Base-by-base conservation (phyloP, 1,140 invertebrate genomes). In the Cherax destructor region DNA sequence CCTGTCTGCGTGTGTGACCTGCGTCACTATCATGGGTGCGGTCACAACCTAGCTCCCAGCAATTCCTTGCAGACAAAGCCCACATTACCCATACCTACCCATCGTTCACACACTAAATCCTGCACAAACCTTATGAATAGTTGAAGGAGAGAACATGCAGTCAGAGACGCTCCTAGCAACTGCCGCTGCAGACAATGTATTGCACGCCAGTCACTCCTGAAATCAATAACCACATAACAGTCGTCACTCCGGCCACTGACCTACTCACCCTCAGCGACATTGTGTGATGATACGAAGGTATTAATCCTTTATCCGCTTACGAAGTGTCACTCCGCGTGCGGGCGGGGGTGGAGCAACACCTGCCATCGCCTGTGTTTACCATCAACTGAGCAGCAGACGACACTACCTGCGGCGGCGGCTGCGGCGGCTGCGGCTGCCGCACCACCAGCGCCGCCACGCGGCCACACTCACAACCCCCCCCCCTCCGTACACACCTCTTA, bases 261-360 rank as follows among this genome's bases (percentile, higher is more conserved):
- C n/a, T 16, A 91, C 89, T 85, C 74, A 91, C 89, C 89, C 89
- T 91, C 11, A 91, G 76, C 30, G 89, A 91, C 89, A 91, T 91
- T 79, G 83, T 80, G 89, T 85, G 83, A 52, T 77, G 72, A 85
- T 59, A 24, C 41, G 41, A 49, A 18, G 18, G 77, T 86, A 86
- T 78, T 91, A 91, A 91, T 91, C 89, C 89, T 78, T 91, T 69
- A 80, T 91, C 74, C 83, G 50, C 52, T 59, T 79, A 61, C n/a
- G 69, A 79, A 86, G 89, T 86, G 89, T 80, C 83, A 86, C 76
- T 65, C 83, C 74, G 65, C 89, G 83, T 80, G 83, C 72, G 83
- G 78, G 74, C 83, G 69, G 24, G 21, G 9, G 5, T 13, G 30
- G 74, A 86, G 74, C 52, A 69, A 65, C 76, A 85, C 89, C 83